Conservation (phyloP, 2,113 vertebrate species). For the Gadus chalcogrammus region DNA sequence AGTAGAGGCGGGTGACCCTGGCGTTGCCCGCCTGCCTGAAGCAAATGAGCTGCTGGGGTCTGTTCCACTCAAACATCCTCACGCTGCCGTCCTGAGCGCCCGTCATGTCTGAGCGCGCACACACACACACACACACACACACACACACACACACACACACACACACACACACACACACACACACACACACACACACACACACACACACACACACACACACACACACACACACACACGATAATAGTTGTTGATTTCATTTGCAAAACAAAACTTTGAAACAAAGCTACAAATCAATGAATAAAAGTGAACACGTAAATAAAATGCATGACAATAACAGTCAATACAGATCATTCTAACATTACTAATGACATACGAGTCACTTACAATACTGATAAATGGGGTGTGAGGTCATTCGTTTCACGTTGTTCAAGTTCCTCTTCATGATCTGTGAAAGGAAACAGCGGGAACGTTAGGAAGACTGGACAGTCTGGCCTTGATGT, state of each 20-base stretch:
- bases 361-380: slow-evolving; percentile 52
- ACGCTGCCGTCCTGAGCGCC: slow-evolving; percentile 97
- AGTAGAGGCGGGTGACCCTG: slow-evolving; percentile 92
- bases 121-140: slow-evolving; percentile 15
- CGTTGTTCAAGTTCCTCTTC: slow-evolving; percentile 96
- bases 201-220: slow-evolving; percentile 15
- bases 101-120: slow-evolving; percentile 82
- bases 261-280: not conserved
- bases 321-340: too few relatives aligned
- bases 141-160: too few relatives aligned
- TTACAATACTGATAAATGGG: slow-evolving; percentile 97
- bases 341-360: not conserved
- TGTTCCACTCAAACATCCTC: slow-evolving; percentile 97
- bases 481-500: too few relatives aligned
- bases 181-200: slow-evolving; percentile 6
- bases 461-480: too few relatives aligned
- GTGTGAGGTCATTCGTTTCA: slow-evolving; percentile 97
- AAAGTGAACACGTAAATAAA: not conserved
- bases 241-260: too few relatives aligned
- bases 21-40: slow-evolving; percentile 96
- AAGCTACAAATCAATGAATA: not conserved
- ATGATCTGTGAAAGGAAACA: slow-evolving; percentile 80
- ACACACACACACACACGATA: slow-evolving; percentile 13
- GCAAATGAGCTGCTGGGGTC: slow-evolving; percentile 93
- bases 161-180: not conserved